phyloP scores from a whole-genome alignment of 2,113 vertebrate genomes.

The Sitta europaea region DNA sequence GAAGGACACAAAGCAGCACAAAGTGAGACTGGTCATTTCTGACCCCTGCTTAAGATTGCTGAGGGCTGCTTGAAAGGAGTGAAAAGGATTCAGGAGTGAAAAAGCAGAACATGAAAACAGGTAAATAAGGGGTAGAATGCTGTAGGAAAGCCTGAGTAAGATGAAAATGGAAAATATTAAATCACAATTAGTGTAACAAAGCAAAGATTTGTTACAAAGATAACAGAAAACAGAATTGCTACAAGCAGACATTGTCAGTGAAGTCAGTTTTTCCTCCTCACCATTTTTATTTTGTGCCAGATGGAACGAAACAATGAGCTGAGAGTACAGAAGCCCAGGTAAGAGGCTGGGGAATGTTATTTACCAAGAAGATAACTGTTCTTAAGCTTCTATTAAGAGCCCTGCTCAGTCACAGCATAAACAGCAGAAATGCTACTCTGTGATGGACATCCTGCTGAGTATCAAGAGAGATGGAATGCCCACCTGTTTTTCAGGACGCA shows the following conservation, averaged over 20 bases:
- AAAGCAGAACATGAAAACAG: neutral
- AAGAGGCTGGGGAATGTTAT: neutral
- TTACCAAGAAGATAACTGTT: neutral
- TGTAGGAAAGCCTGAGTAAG: neutral
- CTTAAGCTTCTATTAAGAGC: neutral
- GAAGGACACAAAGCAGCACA: neutral
- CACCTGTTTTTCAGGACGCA: neutral
- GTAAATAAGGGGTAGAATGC: neutral
- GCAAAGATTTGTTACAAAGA: neutral
- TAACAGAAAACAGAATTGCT: neutral
- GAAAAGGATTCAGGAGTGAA: neutral
- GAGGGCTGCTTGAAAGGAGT: neutral
- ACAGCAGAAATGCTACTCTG: neutral
- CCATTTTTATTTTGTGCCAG: neutral
- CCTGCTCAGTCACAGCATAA: neutral
- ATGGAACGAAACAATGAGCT: neutral
- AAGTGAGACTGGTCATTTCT: neutral
- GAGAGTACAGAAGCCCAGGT: neutral
- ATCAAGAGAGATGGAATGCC: neutral
- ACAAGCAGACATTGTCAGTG: neutral
- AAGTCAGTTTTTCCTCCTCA: neutral
- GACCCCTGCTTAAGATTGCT: neutral
- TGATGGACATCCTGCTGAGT: neutral
- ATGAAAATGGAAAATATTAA: neutral
- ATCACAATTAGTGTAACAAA: neutral